Evolutionary conservation across 2,797 vertebrate species (phyloP), one percentile per base, ranked within the genome.

Genomic region (Myripristis jacobus): DNA sequence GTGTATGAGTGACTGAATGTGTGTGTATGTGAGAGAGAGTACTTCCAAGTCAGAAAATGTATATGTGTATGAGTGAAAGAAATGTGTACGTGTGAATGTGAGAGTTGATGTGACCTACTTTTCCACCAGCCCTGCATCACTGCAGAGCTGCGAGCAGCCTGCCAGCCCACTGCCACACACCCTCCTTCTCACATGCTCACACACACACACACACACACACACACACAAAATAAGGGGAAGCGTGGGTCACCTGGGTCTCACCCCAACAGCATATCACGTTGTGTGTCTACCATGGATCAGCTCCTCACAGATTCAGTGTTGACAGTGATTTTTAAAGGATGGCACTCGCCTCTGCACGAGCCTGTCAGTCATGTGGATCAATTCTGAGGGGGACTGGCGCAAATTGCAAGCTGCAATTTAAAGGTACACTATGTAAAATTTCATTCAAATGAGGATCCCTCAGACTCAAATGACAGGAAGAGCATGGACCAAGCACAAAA

Each of bases 31-130:
- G 60, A 65, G 58, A 70, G 64, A 75, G 56, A 57, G 60, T 66
- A 75, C 54, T 38, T 59, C 8, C 55, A 81, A 72, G 81, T 82
- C 79, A 84, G 68, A 70, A 70, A 73, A 57, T 70, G 66, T 65
- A 15, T 58, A 54, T 82, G 72, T 84, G 53, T 68, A 54, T 88
- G 81, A 82, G 87, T 85, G 77, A 77, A 66, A 63, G 34, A 36
- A 43, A 21, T 41, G 73, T 75, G 57, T 61, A 53, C 24, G 34
- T 68, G 60, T 68, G 61, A 65, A 54, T 47, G 66, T 48, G 62
- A 24, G 56, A 50, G 80, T 74, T 48, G 57, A 53, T 79, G 27
- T 91, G 91, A 92, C 92, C 91, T 90, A 93, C 73, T 92, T 92
- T 88, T 69, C 56, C 56, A 18, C 79, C 65, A 63, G 52, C 73